Evolutionary conservation across 2,113 vertebrate species (phyloP).

Genomic region (Thunnus thynnus): DNA sequence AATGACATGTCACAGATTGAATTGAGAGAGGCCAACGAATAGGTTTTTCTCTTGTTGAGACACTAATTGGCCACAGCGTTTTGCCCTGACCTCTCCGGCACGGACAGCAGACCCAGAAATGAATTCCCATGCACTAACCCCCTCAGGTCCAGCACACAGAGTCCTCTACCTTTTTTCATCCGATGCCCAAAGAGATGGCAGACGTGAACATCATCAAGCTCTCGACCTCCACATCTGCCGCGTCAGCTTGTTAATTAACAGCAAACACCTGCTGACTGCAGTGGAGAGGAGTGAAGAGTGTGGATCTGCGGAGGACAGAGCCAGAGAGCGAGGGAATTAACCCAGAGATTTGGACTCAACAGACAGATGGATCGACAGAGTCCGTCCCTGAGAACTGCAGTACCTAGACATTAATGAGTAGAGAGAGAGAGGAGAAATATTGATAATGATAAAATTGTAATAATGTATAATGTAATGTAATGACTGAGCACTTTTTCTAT

Average conservation of each 20-base stretch:
- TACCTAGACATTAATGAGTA: not conserved
- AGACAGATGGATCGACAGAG: not conserved
- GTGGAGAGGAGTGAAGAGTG: constrained; percentile 5
- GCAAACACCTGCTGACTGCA: constrained; percentile 50
- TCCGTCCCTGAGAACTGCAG: not conserved
- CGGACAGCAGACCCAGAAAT: not conserved
- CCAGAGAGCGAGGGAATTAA: constrained; percentile 4
- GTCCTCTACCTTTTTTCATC: not conserved
- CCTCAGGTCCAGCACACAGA: not conserved
- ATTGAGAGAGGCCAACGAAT: not conserved
- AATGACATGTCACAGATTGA: not conserved
- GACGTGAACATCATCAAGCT: not conserved
- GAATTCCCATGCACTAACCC: not conserved
- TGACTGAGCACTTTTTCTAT: no score
- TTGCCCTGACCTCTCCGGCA: not conserved
- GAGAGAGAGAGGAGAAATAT: not conserved
- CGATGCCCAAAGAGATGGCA: constrained; percentile 11
- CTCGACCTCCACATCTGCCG: constrained; percentile 48
- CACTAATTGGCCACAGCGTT: constrained; percentile 31
- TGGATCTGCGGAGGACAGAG: constrained; percentile 3
- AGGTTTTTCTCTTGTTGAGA: constrained; percentile 7
- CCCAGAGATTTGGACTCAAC: not conserved
- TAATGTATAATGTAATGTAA: no score
- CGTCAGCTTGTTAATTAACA: constrained; percentile 55
- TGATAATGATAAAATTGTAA: not conserved